A percentile compares a stretch with the other conserved stretches of the same genome.
Evolutionary conservation across 2,113 vertebrate genomes (phyloP).

Genomic region (Chauna torquata): DNA sequence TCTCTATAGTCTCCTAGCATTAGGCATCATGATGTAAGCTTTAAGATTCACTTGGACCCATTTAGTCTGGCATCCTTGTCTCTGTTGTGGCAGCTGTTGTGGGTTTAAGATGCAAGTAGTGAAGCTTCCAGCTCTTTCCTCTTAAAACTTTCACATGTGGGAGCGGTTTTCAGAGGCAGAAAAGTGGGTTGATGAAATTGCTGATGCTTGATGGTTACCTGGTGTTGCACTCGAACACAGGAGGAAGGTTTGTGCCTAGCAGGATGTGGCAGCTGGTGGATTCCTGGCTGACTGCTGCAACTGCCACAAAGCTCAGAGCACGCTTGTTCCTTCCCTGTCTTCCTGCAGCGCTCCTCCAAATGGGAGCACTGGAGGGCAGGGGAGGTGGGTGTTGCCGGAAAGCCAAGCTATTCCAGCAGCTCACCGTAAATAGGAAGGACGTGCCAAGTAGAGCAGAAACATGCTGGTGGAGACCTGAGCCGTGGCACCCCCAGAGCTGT

Average conservation of each 20-base stretch:
- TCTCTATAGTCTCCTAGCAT: neutral
- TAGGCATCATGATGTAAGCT: neutral
- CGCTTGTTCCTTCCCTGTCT: neutral
- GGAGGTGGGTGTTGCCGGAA: neutral
- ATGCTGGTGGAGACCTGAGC: neutral
- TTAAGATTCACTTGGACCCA: neutral
- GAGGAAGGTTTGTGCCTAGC: slow-evolving; percentile 4
- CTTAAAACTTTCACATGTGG: neutral
- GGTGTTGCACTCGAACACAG: neutral
- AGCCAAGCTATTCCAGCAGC: neutral
- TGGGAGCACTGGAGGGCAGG: neutral
- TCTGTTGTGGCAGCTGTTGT: neutral
- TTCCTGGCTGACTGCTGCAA: neutral
- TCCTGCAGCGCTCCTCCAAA: neutral
- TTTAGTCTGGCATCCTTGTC: neutral
- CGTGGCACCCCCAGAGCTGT: neutral
- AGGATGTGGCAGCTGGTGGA: neutral
- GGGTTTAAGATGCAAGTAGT: neutral
- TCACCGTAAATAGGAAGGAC: neutral
- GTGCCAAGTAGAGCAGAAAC: slow-evolving; percentile 26
- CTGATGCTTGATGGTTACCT: neutral
- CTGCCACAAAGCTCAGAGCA: neutral
- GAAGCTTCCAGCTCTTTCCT: slow-evolving; percentile 10
- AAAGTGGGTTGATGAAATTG: slow-evolving; percentile 9
- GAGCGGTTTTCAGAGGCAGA: slow-evolving; percentile 8